Conservation (phyloP, 2,113 vertebrate genomes). For the Ploceus nigricollis region DNA sequence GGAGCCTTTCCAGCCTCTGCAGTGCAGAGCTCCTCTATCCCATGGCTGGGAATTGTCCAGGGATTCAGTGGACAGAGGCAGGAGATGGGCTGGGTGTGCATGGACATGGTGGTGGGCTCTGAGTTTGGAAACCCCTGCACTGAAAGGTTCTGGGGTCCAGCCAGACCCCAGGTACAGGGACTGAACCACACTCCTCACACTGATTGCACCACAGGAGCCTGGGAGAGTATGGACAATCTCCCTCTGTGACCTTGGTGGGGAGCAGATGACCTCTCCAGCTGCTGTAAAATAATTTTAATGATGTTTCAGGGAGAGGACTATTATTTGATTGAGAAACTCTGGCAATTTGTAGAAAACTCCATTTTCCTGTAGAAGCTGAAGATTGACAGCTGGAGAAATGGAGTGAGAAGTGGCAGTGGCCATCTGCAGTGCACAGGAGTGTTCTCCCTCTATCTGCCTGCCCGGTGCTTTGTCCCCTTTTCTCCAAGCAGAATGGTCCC, state of each 20-base stretch:
- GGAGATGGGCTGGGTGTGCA: neutral
- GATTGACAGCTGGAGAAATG: neutral
- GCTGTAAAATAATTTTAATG: neutral
- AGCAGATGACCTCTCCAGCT: neutral
- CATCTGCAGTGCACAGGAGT: neutral
- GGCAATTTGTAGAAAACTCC: neutral
- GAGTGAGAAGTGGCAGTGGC: neutral
- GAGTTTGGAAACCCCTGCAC: neutral
- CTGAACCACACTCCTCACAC: rapidly evolving
- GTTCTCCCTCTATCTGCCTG: neutral
- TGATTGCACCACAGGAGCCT: neutral
- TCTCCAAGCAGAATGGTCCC: neutral
- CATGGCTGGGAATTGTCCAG: neutral
- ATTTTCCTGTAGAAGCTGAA: neutral
- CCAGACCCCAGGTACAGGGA: neutral
- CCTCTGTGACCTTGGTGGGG: neutral
- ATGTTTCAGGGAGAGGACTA: neutral
- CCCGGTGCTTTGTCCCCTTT: rapidly evolving
- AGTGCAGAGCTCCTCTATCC: neutral
- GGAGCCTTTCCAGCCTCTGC: neutral
- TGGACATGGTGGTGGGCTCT: neutral
- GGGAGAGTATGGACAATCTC: neutral
- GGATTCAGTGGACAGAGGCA: neutral
- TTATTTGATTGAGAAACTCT: neutral
- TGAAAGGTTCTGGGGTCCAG: neutral